A percentile compares a stretch with the other conserved stretches of the same genome.
Evolutionary conservation across 2,888 invertebrate genomes (phyloP).

Genomic region (Drosophila maculinotata): DNA sequence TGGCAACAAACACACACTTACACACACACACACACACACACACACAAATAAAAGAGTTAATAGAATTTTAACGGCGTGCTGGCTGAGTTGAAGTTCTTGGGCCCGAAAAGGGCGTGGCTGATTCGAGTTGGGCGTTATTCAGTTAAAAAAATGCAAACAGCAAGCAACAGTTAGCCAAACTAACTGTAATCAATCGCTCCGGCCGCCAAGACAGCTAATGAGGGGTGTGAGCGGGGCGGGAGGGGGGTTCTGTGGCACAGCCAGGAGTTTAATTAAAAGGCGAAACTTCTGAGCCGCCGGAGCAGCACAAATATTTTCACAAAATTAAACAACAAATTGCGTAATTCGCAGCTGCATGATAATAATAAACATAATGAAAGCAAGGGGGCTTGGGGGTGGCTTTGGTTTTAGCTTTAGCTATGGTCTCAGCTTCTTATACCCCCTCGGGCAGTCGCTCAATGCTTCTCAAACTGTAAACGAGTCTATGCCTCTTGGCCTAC

Average conservation of each 20-base stretch:
- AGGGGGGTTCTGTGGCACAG: too few relatives aligned
- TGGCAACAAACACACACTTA: conserved; percentile 32
- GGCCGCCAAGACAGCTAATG: conserved; percentile 53
- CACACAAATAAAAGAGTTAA: conserved; percentile 51
- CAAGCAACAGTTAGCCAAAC: conserved; percentile 62
- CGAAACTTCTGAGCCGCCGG: conserved; percentile 46
- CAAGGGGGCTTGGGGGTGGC: conserved; percentile 1
- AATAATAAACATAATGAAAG: conserved; percentile 53
- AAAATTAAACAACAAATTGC: conserved; percentile 74
- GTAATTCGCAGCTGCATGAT: conserved; percentile 70
- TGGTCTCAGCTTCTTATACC: neutral
- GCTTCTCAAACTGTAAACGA: conserved; percentile 52
- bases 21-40: too few relatives aligned
- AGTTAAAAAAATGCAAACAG: conserved; percentile 40
- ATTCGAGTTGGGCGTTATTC: conserved; percentile 32
- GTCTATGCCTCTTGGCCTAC: conserved; percentile 29
- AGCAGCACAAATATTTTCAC: conserved; percentile 60
- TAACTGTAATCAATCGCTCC: conserved; percentile 81
- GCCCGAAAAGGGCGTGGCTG: conserved; percentile 52
- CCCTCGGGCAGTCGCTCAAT: conserved; percentile 1
- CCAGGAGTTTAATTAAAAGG: conserved; percentile 76
- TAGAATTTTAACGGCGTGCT: conserved; percentile 68
- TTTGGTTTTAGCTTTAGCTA: too few relatives aligned
- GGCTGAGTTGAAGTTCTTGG: conserved; percentile 17
- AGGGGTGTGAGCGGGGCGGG: neutral